A percentile compares a stretch with the other conserved stretches of the same genome.
Conservation (phyloP, 35 echinoderm and acorn worm genomes). For the Apostichopus californicus region DNA sequence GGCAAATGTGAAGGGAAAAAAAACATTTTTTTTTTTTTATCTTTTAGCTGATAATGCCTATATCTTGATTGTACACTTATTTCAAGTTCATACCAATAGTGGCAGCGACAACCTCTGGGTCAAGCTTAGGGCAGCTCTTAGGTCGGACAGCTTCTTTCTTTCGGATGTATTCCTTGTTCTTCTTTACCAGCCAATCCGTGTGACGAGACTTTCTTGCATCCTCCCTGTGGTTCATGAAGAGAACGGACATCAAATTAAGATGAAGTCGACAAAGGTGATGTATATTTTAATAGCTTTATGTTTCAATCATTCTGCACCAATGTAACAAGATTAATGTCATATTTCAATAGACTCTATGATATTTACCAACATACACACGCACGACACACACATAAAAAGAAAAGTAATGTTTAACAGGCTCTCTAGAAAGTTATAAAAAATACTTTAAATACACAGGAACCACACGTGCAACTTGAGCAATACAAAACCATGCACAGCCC, state of each 20-base stretch:
- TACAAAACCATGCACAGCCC: too few relatives aligned
- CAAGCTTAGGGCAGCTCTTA: slow-evolving; percentile 35
- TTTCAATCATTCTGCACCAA: neutral
- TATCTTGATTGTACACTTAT: neutral
- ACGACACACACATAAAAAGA: neutral
- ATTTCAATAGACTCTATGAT: neutral
- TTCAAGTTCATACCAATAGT: neutral
- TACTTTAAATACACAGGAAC: too few relatives aligned
- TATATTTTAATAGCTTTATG: too few relatives aligned
- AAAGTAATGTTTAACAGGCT: neutral
- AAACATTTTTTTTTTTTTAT: too few relatives aligned
- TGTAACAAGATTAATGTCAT: neutral
- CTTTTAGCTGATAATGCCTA: neutral
- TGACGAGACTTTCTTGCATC: neutral
- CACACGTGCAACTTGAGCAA: too few relatives aligned
- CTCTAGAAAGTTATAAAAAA: too few relatives aligned
- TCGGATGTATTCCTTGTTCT: slow-evolving; percentile 24
- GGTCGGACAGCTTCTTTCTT: slow-evolving; percentile 28
- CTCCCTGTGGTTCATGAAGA: neutral
- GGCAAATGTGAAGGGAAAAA: too few relatives aligned
- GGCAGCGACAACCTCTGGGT: slow-evolving; percentile 25
- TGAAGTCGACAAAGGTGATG: too few relatives aligned
- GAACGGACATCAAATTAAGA: neutral
- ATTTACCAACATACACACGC: neutral
- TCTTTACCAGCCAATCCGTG: slow-evolving; percentile 5